A percentile compares a stretch with the other conserved stretches of the same genome.
Conservation (phyloP, 2,113 vertebrate genomes). For the Trichomycterus rosablanca region DNA sequence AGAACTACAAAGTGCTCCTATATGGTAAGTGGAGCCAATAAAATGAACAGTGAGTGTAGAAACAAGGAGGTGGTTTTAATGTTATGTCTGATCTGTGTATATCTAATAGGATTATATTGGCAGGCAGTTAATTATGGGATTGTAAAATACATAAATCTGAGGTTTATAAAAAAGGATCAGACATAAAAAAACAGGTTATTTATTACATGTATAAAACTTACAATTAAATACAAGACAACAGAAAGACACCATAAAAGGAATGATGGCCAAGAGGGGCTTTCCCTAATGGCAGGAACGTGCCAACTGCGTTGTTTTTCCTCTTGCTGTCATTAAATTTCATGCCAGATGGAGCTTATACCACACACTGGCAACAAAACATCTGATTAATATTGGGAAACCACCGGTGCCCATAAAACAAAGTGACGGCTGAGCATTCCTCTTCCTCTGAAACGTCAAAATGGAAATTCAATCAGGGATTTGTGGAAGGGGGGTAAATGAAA, state of each 20-base stretch:
- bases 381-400: slow-evolving; percentile 14
- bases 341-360: slow-evolving; percentile 10
- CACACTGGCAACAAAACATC: slow-evolving; percentile 9
- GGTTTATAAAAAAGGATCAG: no score
- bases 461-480: slow-evolving; percentile 8
- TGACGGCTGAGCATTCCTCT: background rate
- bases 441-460: slow-evolving; percentile 14
- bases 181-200: no score
- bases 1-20: no score
- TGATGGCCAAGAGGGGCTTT: no score
- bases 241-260: background rate
- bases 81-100: no score
- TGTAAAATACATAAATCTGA: no score
- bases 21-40: no score
- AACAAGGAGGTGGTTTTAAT: no score
- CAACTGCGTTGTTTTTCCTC: background rate
- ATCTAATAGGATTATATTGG: no score
- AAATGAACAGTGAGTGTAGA: no score
- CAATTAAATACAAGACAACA: background rate
- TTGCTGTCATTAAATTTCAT: slow-evolving; percentile 7
- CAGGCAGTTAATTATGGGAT: no score
- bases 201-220: no score
- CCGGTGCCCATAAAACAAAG: background rate
- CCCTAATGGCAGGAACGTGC: background rate
- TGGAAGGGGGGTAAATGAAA: background rate